These are phyloP conservation scores for Calliphora vomitoria DNA, from an alignment of 2,888 invertebrate genomes.

Conservation along the genomic window DNA sequence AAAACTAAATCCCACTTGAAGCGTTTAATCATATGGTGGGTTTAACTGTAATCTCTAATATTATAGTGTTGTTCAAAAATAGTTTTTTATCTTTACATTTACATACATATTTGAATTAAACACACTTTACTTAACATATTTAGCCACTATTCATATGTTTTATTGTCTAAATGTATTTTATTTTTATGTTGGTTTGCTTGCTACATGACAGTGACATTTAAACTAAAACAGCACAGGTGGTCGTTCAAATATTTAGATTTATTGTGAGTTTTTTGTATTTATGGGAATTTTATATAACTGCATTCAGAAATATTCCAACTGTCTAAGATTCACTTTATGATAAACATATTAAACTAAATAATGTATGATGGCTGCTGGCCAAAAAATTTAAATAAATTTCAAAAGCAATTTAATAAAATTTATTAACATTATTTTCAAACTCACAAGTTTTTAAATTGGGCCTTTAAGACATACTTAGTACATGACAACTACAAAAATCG, in stretches of 20 bases:
- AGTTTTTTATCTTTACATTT: neutral
- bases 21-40: neutral
- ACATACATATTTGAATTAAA: neutral
- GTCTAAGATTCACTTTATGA: slow-evolving; percentile 28
- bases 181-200: neutral
- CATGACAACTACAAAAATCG: too few relatives aligned
- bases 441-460: neutral
- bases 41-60: neutral
- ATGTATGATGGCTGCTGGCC: slow-evolving; percentile 4
- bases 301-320: slow-evolving; percentile 5
- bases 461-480: too few relatives aligned
- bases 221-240: slow-evolving; percentile 37
- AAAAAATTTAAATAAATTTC: neutral
- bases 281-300: slow-evolving; percentile 47
- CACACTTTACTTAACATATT: neutral
- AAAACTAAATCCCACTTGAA: neutral
- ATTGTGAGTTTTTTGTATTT: slow-evolving; percentile 20
- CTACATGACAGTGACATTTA: slow-evolving; percentile 18
- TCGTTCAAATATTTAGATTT: slow-evolving; percentile 1
- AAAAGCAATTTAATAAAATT: too few relatives aligned
- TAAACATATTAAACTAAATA: neutral
- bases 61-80: neutral
- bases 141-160: neutral
- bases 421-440: neutral
- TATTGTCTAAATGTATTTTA: neutral